Evolutionary conservation across 2,888 invertebrate genomes (phyloP).

Genomic region (Cataglyphis cursor): DNA sequence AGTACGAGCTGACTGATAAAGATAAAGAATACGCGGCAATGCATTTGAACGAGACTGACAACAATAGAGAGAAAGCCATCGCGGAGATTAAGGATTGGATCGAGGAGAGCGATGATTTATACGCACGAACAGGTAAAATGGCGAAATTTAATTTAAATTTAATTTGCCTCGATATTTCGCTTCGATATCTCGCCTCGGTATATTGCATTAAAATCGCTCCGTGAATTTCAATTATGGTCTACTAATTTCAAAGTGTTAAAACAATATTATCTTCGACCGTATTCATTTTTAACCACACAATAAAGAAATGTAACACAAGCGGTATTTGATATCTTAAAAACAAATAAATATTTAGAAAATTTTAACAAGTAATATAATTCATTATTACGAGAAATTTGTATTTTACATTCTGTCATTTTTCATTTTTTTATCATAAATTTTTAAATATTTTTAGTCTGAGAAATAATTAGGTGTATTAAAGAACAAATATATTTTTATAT

Average conservation of each 20-base stretch:
- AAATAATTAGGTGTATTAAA: neutral
- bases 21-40: conserved; percentile 80
- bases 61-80: conserved; percentile 81
- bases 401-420: neutral
- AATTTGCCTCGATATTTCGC: no score
- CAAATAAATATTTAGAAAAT: neutral
- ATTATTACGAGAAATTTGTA: neutral
- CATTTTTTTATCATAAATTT: neutral
- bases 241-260: neutral
- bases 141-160: no score
- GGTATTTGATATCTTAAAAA: neutral
- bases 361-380: neutral
- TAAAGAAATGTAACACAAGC: neutral
- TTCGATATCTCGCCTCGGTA: no score
- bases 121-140: conserved; percentile 83
- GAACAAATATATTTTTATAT: neutral
- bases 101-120: conserved; percentile 82
- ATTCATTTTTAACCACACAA: neutral
- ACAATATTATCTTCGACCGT: neutral
- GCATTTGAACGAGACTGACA: conserved; percentile 84
- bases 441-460: neutral
- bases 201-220: neutral
- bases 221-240: neutral
- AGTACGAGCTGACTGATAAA: conserved; percentile 66
- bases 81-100: conserved; percentile 86